Percentiles rank a stretch among this genome's conserved stretches.
These are phyloP conservation scores for Smittia aterrima DNA, from an alignment of 2,888 invertebrate genomes.

Conservation along the genomic window DNA sequence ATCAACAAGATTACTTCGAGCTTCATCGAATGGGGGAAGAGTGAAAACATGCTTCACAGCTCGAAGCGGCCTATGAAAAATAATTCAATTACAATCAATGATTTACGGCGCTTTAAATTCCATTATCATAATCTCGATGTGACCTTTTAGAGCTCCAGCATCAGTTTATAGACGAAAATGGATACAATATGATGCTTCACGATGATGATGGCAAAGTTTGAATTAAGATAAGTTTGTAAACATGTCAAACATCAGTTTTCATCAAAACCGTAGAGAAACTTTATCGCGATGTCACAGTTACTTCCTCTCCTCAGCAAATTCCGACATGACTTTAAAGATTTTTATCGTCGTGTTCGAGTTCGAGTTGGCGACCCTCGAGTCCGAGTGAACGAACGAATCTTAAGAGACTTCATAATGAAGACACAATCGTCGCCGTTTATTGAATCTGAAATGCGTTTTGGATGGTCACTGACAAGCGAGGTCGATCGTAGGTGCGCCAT, in stretches of 20 bases:
- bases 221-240: conserved; percentile 21
- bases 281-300: conserved; percentile 14
- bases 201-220: conserved; percentile 7
- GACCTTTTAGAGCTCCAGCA: conserved; percentile 15
- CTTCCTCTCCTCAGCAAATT: not conserved
- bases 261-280: not conserved
- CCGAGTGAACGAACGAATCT: not conserved
- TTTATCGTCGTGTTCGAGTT: not conserved
- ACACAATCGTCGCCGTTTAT: not conserved
- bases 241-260: conserved; percentile 14
- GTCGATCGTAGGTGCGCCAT: not conserved
- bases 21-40: not conserved
- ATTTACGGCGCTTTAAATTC: conserved; percentile 24
- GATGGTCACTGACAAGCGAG: not conserved
- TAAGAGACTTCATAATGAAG: not conserved
- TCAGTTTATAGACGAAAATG: not conserved
- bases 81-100: conserved; percentile 40
- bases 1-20: conserved; percentile 12
- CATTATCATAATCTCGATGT: conserved; percentile 8
- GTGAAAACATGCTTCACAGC: not conserved
- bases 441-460: not conserved
- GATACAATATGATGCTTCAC: not conserved
- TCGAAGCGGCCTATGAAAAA: not conserved
- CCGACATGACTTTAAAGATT: not conserved
- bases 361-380: conserved; percentile 7